Percentiles rank a stretch among this genome's conserved stretches.
Conservation (phyloP, 2,113 vertebrate genomes). For the Coracopsis vasa region DNA sequence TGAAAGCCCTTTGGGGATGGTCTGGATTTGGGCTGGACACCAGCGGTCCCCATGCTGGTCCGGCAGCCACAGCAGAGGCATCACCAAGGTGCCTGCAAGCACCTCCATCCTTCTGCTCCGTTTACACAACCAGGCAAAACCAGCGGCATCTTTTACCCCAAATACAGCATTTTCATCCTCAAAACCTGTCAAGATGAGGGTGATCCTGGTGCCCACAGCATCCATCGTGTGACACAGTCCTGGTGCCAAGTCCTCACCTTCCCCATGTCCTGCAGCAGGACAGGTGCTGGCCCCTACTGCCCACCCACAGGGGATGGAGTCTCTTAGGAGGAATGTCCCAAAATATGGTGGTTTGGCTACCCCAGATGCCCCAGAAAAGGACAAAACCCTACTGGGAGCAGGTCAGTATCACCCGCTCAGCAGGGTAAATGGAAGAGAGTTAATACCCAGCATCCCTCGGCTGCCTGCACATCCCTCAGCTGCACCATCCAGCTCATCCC, state of each 20-base stretch:
- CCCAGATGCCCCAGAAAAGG: background rate
- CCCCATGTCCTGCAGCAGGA: background rate
- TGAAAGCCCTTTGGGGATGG: background rate
- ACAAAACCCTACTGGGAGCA: background rate
- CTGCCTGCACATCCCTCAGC: accelerated
- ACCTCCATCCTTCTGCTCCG: background rate
- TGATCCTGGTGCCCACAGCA: accelerated
- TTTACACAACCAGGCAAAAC: accelerated
- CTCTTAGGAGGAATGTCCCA: background rate
- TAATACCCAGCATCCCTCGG: background rate
- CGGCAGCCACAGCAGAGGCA: background rate
- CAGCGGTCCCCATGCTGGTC: accelerated
- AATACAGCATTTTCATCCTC: background rate
- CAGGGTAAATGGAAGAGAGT: background rate
- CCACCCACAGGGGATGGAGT: background rate
- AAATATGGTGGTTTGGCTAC: accelerated
- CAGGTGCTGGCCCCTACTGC: background rate
- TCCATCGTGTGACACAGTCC: accelerated
- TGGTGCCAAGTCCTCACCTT: background rate
- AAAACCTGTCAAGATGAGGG: accelerated
- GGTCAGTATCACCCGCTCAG: background rate
- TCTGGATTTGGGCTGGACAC: background rate
- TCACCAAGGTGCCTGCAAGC: background rate
- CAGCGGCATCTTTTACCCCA: accelerated
- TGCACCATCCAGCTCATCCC: background rate